phyloP scores from a whole-genome alignment of 2,797 vertebrate genomes.

The Tapera naevia region DNA sequence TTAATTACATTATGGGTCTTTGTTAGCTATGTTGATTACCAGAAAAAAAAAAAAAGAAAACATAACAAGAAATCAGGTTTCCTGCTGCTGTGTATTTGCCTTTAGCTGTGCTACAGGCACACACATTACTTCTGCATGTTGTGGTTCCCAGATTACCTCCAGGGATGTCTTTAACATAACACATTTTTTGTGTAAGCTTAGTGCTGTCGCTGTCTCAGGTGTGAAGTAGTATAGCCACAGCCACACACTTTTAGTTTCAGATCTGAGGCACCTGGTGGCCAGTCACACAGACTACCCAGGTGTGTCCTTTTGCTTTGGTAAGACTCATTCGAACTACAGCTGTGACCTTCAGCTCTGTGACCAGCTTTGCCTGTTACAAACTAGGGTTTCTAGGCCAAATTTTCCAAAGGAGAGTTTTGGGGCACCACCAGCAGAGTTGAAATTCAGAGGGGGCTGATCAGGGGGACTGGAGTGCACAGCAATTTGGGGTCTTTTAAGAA shows the following conservation, averaged over 20 bases:
- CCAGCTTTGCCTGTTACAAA: not conserved
- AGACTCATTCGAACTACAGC: not conserved
- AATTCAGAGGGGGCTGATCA: not conserved
- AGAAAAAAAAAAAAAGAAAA: not conserved
- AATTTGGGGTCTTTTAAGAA: not conserved
- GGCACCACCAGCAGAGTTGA: not conserved
- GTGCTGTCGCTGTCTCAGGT: not conserved
- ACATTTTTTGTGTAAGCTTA: not conserved
- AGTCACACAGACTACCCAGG: not conserved
- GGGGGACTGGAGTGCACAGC: rapidly evolving
- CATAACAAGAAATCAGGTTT: not conserved
- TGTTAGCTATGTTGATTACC: not conserved
- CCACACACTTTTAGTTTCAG: not conserved
- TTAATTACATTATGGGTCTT: not conserved
- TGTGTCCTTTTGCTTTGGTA: not conserved
- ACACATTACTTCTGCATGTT: not conserved
- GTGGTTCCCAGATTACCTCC: not conserved
- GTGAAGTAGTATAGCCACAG: not conserved
- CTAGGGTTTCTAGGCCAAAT: not conserved
- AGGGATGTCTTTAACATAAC: not conserved
- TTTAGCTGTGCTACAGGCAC: not conserved
- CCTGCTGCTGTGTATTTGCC: not conserved
- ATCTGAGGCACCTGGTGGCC: not conserved
- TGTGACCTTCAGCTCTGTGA: not conserved
- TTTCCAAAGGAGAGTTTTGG: not conserved